phyloP scores from a whole-genome alignment of 2,888 invertebrate species.

The Apotomis turbidana region DNA sequence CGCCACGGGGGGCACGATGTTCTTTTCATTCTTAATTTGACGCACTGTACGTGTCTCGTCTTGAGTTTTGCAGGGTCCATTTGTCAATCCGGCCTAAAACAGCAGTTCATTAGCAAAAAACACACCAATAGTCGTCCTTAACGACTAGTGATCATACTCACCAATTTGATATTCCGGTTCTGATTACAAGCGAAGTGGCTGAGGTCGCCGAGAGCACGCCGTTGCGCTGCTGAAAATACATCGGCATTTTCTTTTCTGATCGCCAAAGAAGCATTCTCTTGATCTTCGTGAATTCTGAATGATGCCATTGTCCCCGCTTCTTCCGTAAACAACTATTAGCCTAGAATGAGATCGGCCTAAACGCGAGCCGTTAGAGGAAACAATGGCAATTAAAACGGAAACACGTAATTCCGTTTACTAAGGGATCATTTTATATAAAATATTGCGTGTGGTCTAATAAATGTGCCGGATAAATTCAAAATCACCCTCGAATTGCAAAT shows the following conservation, averaged over 20 bases:
- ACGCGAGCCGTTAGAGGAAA: conserved; percentile 56
- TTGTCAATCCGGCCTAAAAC: conserved; percentile 73
- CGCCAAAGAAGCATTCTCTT: conserved; percentile 86
- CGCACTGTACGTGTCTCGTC: conserved; percentile 77
- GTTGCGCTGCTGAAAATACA: conserved; percentile 78
- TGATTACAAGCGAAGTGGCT: conserved; percentile 84
- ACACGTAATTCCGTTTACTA: conserved; percentile 52
- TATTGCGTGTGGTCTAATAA: conserved; percentile 62
- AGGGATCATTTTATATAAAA: conserved; percentile 63
- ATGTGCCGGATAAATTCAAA: conserved; percentile 56
- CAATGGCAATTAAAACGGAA: conserved; percentile 60
- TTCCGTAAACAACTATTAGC: conserved; percentile 69
- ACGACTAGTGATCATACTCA: conserved; percentile 63
- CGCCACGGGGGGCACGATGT: conserved; percentile 85
- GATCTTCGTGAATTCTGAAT: conserved; percentile 90
- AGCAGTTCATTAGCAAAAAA: conserved; percentile 35
- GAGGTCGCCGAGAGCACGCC: conserved; percentile 86
- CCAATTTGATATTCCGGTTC: conserved; percentile 80
- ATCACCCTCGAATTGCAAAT: conserved; percentile 68
- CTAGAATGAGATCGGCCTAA: conserved; percentile 55
- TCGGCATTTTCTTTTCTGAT: conserved; percentile 81
- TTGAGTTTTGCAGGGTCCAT: conserved; percentile 76
- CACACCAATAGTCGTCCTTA: conserved; percentile 15
- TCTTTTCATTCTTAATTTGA: conserved; percentile 79
- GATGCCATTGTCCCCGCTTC: conserved; percentile 85